phyloP scores from a whole-genome alignment of 2,888 invertebrate species.

The Euzetes globulus region DNA sequence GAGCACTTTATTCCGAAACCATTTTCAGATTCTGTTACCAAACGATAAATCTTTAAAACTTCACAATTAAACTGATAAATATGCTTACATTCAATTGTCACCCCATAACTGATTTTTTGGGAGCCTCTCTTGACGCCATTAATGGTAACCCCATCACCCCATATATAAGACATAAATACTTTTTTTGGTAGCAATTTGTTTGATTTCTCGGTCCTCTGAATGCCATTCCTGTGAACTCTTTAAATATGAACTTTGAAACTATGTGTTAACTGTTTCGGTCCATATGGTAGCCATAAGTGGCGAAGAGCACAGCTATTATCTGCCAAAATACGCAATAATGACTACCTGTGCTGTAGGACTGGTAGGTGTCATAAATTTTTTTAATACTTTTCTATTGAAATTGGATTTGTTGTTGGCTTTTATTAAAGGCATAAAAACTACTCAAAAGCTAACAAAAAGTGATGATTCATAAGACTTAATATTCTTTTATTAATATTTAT shows the following conservation, averaged over 20 bases:
- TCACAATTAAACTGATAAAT: constrained; percentile 12
- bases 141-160: background rate
- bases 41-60: background rate
- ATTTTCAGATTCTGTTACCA: background rate
- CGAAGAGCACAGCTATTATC: background rate
- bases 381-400: background rate
- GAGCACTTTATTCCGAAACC: background rate
- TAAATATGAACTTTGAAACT: constrained; percentile 5
- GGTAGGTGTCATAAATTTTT: constrained; percentile 21
- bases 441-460: background rate
- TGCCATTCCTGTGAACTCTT: background rate
- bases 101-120: background rate
- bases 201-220: constrained; percentile 18
- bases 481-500: background rate
- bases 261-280: background rate
- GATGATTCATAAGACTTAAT: constrained; percentile 6
- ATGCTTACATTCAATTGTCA: background rate
- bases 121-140: background rate
- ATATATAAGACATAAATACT: too few relatives aligned
- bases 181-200: constrained; percentile 18
- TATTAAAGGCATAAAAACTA: background rate
- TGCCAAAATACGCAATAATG: background rate
- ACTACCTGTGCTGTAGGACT: background rate
- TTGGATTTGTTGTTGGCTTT: constrained; percentile 14
- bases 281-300: constrained; percentile 15